phyloP scores from a whole-genome alignment of 2,888 invertebrate species.

The Vannuccia rotundouncinata region DNA sequence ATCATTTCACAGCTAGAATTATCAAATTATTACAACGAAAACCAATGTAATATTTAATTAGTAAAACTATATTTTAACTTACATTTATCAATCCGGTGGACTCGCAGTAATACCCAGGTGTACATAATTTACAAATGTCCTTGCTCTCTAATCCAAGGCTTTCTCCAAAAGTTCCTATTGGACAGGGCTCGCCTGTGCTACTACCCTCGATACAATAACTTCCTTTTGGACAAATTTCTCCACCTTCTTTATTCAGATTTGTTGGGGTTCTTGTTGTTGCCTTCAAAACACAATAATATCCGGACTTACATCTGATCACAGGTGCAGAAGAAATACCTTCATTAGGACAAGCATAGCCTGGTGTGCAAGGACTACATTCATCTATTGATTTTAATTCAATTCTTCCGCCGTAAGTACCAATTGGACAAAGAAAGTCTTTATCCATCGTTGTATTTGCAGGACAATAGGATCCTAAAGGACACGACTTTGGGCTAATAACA shows the following conservation, averaged over 20 bases:
- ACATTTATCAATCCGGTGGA: neutral
- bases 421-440: neutral
- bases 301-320: neutral
- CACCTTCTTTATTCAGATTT: neutral
- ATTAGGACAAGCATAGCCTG: neutral
- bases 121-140: neutral
- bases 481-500: constrained; percentile 43
- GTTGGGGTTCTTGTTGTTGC: neutral
- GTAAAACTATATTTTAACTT: no score
- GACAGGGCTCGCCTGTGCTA: neutral
- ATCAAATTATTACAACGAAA: no score
- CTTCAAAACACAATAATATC: neutral
- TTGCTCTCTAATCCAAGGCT: neutral
- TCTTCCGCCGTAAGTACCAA: neutral
- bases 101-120: neutral
- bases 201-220: neutral
- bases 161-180: neutral
- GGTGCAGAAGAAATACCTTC: neutral
- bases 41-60: no score
- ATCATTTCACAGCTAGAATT: no score
- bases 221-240: neutral
- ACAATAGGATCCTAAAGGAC: constrained; percentile 41
- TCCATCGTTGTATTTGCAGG: constrained; percentile 42
- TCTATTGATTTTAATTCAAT: neutral
- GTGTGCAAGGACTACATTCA: neutral